Percentiles rank a stretch among this genome's conserved stretches.
Conservation (phyloP, 1,140 invertebrate species). For the Zaprionus nigranus region DNA sequence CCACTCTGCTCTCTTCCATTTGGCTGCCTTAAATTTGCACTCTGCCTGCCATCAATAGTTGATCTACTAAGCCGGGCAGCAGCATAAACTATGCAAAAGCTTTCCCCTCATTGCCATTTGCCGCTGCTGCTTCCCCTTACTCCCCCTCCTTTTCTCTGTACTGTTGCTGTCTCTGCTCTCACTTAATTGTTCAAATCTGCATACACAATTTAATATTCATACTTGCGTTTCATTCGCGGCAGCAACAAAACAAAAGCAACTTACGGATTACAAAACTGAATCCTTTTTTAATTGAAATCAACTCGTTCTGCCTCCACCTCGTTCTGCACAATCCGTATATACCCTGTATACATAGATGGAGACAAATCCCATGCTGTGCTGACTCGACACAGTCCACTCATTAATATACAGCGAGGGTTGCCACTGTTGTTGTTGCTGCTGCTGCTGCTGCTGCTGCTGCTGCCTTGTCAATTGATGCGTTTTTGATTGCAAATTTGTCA, state of each 20-base stretch:
- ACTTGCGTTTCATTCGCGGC: conserved; percentile 72
- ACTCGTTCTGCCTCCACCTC: conserved; percentile 6
- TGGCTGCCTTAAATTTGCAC: conserved; percentile 62
- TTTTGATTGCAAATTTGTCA: conserved; percentile 81
- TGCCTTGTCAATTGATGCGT: conserved; percentile 73
- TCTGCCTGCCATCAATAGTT: conserved; percentile 78
- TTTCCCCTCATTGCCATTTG: conserved; percentile 69
- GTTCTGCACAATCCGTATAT: conserved; percentile 7
- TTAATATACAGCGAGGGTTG: conserved; percentile 55
- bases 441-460: conserved; percentile 2
- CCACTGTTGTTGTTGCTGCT: not conserved
- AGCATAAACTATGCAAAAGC: conserved; percentile 75
- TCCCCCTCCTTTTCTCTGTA: not conserved
- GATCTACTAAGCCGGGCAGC: conserved; percentile 73
- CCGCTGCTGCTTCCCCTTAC: conserved; percentile 23
- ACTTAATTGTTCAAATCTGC: conserved; percentile 69
- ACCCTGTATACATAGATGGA: conserved; percentile 32
- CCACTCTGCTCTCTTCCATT: not conserved
- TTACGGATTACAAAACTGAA: conserved; percentile 73
- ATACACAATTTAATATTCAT: conserved; percentile 81
- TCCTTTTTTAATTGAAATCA: conserved; percentile 83
- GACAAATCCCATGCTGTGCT: conserved; percentile 29
- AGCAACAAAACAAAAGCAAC: conserved; percentile 15
- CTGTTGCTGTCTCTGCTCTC: conserved; percentile 42
- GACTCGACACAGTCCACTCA: conserved; percentile 54